phyloP scores from a whole-genome alignment of 1,140 invertebrate species.

The Calliopsis andreniformis region DNA sequence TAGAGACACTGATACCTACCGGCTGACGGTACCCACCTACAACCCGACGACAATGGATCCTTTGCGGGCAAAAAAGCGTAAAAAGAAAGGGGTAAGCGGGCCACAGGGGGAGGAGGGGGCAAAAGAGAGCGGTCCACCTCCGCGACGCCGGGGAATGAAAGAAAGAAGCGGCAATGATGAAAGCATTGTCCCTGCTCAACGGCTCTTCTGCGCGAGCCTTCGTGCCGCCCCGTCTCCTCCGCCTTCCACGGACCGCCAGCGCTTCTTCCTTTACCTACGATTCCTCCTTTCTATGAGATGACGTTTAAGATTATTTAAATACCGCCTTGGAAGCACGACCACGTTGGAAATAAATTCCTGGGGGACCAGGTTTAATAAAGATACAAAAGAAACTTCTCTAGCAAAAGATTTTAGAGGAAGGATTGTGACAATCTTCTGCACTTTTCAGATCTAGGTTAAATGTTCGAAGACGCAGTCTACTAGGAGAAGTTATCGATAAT shows the following conservation, averaged over 20 bases:
- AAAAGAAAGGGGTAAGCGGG: constrained; percentile 67
- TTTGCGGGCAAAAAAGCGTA: constrained; percentile 76
- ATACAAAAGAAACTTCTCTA: too few relatives aligned
- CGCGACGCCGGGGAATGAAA: constrained; percentile 69
- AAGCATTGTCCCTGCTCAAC: constrained; percentile 80
- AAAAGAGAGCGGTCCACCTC: constrained; percentile 53
- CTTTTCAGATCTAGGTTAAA: too few relatives aligned
- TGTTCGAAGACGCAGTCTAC: too few relatives aligned
- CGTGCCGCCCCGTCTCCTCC: constrained; percentile 61
- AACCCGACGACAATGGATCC: constrained; percentile 77
- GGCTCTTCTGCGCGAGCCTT: constrained; percentile 63
- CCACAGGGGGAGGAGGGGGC: constrained; percentile 44
- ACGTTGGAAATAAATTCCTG: too few relatives aligned
- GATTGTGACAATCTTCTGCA: too few relatives aligned
- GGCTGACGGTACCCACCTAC: constrained; percentile 72
- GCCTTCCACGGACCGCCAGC: constrained; percentile 16
- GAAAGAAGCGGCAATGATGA: constrained; percentile 81
- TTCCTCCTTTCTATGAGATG: constrained; percentile 39
- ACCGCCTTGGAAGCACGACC: neutral
- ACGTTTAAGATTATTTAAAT: constrained; percentile 43
- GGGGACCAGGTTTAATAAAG: too few relatives aligned
- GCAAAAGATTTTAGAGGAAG: too few relatives aligned
- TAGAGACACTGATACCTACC: constrained; percentile 74
- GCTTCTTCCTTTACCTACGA: constrained; percentile 26
- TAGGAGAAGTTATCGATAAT: too few relatives aligned